These are phyloP conservation scores for Hemiprocne comata DNA, from an alignment of 2,113 vertebrate genomes.

Conservation along the genomic window DNA sequence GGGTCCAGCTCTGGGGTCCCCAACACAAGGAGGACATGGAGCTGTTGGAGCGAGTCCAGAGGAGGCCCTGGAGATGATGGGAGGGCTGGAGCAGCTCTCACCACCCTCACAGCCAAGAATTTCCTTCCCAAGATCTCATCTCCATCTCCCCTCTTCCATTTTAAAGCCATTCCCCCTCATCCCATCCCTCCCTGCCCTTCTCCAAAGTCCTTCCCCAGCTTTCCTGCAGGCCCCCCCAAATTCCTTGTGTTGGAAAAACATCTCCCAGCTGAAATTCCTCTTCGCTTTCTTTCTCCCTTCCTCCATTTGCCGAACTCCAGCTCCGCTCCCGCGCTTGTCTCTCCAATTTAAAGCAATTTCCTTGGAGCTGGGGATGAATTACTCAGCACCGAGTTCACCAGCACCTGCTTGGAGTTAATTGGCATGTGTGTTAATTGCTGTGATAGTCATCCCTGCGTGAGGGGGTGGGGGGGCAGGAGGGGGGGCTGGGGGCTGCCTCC, in stretches of 20 bases:
- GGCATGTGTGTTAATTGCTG: constrained; percentile 58
- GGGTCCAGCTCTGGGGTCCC: too few species aligned
- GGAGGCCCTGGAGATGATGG: too few species aligned
- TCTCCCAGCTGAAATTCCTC: constrained; percentile 4
- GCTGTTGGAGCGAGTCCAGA: too few species aligned
- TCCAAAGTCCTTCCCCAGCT: too few species aligned
- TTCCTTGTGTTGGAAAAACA: background rate
- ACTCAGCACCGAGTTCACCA: constrained; percentile 54
- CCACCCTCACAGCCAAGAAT: too few species aligned
- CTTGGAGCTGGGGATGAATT: constrained; percentile 42
- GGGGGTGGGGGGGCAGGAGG: background rate
- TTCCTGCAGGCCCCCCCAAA: background rate
- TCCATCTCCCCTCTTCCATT: too few species aligned
- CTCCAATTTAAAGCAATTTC: constrained; percentile 48
- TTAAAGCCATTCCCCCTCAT: too few species aligned
- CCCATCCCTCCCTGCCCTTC: too few species aligned
- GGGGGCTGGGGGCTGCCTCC: background rate
- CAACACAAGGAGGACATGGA: too few species aligned
- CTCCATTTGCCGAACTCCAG: background rate
- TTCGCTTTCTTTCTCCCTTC: background rate
- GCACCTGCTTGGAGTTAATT: constrained; percentile 61
- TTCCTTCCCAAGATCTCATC: too few species aligned
- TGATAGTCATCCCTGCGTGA: background rate
- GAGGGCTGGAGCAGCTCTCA: too few species aligned
- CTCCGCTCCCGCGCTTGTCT: constrained; percentile 11